These are phyloP conservation scores for Drosophila burlai DNA, from an alignment of 1,140 invertebrate species.

Conservation along the genomic window DNA sequence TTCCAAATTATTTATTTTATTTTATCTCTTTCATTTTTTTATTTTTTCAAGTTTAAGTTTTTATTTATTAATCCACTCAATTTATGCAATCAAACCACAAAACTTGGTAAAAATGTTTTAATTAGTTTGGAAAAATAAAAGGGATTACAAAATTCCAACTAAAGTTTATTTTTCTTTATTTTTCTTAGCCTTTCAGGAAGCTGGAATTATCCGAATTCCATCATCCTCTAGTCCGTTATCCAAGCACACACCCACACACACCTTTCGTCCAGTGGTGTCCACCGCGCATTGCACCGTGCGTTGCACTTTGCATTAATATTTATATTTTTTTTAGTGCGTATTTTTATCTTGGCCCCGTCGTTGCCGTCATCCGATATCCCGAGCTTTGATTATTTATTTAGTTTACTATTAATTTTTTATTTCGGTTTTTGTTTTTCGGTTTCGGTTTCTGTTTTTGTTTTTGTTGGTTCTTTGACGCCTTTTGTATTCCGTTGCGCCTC, in stretches of 20 bases:
- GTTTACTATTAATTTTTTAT: slow-evolving; percentile 32
- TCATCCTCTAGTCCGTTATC: slow-evolving; percentile 12
- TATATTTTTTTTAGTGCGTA: slow-evolving; percentile 48
- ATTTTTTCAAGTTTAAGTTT: neutral
- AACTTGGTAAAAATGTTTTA: neutral
- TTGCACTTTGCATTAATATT: slow-evolving; percentile 52
- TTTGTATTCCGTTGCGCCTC: slow-evolving; percentile 74
- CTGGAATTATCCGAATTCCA: slow-evolving; percentile 13
- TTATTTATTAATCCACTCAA: neutral
- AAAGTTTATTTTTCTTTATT: neutral
- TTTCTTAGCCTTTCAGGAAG: neutral
- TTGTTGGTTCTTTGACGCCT: slow-evolving; percentile 51
- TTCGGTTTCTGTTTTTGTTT: slow-evolving; percentile 38
- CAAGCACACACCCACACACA: slow-evolving; percentile 51
- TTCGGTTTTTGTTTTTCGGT: slow-evolving; percentile 24
- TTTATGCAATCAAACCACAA: too few species aligned
- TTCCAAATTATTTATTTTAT: neutral
- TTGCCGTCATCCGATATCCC: slow-evolving; percentile 27
- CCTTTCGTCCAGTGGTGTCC: slow-evolving; percentile 65
- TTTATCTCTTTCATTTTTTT: neutral
- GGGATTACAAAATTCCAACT: neutral
- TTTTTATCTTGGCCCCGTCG: slow-evolving; percentile 55
- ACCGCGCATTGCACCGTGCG: slow-evolving; percentile 35
- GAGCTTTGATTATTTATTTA: slow-evolving; percentile 50
- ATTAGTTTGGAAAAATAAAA: neutral